Percentiles rank a stretch among this genome's conserved stretches.
Conservation (phyloP, 2,888 invertebrate genomes). For the Hirtodrosophila duncani region DNA sequence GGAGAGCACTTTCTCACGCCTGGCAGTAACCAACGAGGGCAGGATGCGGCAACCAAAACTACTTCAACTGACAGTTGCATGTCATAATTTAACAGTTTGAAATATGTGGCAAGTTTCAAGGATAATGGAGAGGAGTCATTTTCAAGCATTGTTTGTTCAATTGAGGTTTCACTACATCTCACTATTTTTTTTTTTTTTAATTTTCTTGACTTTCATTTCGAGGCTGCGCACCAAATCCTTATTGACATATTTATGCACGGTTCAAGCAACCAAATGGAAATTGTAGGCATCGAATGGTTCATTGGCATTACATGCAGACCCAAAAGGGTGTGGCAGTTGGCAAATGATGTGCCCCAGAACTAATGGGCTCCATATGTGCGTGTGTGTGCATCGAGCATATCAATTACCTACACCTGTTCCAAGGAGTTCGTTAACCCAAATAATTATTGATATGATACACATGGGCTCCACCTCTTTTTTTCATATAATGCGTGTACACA, state of each 20-base stretch:
- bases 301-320: conserved; percentile 14
- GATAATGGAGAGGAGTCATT: conserved; percentile 40
- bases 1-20: conserved; percentile 68
- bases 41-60: conserved; percentile 19
- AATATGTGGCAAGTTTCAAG: conserved; percentile 53
- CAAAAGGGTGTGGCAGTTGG: too few species aligned
- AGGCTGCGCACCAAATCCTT: conserved; percentile 44
- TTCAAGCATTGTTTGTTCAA: conserved; percentile 47
- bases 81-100: conserved; percentile 68
- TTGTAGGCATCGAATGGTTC: conserved; percentile 50
- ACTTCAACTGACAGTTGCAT: conserved; percentile 68
- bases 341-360: conserved; percentile 27
- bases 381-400: conserved; percentile 25
- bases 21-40: conserved; percentile 18
- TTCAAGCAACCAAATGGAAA: conserved; percentile 53
- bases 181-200: conserved; percentile 12
- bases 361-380: conserved; percentile 39
- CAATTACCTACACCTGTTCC: conserved; percentile 7
- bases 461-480: too few species aligned
- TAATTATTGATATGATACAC: neutral
- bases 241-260: conserved; percentile 70
- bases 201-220: conserved; percentile 10
- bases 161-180: conserved; percentile 34
- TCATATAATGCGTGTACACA: too few species aligned
- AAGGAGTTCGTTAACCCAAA: neutral